Percentiles rank a stretch among this genome's conserved stretches.
Evolutionary conservation across 2,113 vertebrate genomes (phyloP).

Genomic region (Tychaedon coryphoeus): DNA sequence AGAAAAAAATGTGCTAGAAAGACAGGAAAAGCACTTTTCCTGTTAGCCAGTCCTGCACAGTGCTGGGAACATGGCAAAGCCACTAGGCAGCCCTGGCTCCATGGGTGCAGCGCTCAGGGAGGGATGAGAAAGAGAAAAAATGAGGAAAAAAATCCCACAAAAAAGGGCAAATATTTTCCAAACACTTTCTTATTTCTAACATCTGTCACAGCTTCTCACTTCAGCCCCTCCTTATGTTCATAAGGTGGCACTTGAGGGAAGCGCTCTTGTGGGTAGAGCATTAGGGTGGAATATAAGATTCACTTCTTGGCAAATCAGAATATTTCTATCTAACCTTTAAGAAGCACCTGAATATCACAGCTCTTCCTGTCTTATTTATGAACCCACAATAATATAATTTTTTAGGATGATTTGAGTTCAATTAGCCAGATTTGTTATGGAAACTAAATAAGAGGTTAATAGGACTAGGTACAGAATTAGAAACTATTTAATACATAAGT

Average conservation of each 20-base stretch:
- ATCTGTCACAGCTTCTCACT: neutral
- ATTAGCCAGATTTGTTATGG: neutral
- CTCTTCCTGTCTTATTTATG: neutral
- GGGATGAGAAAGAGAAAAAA: too few relatives aligned
- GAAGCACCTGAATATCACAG: neutral
- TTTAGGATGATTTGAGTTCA: neutral
- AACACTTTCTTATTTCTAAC: neutral
- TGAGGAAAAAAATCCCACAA: neutral
- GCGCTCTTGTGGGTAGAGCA: neutral
- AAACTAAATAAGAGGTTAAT: neutral
- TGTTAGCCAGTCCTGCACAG: rapidly evolving
- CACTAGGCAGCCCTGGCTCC: neutral
- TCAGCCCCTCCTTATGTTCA: neutral
- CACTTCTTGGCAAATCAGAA: neutral
- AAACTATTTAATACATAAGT: neutral
- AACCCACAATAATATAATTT: neutral
- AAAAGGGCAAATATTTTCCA: neutral
- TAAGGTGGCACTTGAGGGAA: neutral
- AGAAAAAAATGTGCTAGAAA: neutral
- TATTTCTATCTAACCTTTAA: neutral
- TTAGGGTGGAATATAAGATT: neutral
- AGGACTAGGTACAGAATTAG: neutral
- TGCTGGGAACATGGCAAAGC: neutral
- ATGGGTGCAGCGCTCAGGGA: rapidly evolving
- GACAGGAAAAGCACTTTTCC: neutral